Percentiles rank a stretch among this genome's conserved stretches.
Evolutionary conservation across 2,797 vertebrate genomes (phyloP).

Genomic region (Miichthys miiuy): DNA sequence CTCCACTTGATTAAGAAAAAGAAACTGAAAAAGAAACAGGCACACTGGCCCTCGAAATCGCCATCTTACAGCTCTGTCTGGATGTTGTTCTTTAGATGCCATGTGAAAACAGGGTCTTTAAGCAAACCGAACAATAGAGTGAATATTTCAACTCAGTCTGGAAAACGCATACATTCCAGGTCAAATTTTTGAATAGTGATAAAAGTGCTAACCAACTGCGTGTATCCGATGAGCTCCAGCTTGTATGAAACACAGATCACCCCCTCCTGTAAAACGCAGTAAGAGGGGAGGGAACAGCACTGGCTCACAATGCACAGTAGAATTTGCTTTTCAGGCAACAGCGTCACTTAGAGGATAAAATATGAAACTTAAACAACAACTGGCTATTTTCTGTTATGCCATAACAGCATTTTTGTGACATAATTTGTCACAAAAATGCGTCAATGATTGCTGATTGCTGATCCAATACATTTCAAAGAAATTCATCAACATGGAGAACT

Average conservation of each 20-base stretch:
- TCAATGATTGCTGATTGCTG: not conserved
- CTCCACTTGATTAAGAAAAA: slow-evolving; percentile 31
- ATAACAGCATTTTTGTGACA: too few relatives aligned
- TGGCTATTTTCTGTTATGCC: not conserved
- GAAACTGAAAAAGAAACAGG: slow-evolving; percentile 36
- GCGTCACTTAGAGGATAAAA: slow-evolving; percentile 73
- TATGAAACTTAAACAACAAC: not conserved
- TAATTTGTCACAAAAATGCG: not conserved
- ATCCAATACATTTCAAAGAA: fast-evolving
- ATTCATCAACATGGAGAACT: not conserved
- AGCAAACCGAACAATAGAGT: not conserved
- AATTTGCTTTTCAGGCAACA: slow-evolving; percentile 66
- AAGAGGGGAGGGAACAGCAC: slow-evolving; percentile 21
- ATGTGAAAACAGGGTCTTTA: slow-evolving; percentile 3
- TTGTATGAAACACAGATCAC: not conserved
- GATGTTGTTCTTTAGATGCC: slow-evolving; percentile 26
- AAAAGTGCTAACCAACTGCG: not conserved
- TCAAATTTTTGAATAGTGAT: not conserved
- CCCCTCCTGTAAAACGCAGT: slow-evolving; percentile 33
- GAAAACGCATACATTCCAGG: not conserved
- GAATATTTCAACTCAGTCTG: not conserved
- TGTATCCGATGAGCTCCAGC: not conserved
- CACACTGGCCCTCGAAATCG: slow-evolving; percentile 4
- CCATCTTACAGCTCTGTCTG: slow-evolving; percentile 34
- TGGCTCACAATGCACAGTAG: not conserved